Conservation (phyloP, 2,888 invertebrate genomes). For the Opisthograptis luteolata region DNA sequence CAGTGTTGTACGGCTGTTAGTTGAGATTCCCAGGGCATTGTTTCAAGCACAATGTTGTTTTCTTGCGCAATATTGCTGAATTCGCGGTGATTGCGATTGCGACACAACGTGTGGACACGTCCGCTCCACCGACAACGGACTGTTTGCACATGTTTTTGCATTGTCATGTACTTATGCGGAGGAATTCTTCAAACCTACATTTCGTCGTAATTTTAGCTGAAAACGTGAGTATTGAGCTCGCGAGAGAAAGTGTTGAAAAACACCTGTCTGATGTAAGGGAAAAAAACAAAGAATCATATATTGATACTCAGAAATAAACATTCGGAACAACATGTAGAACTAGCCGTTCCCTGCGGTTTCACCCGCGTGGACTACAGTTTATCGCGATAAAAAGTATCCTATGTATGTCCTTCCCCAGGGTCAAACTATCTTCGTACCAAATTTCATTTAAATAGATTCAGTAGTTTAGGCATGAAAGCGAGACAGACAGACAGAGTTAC, state of each 20-base stretch:
- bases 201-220: slow-evolving; percentile 2
- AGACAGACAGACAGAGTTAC: no score
- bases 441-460: no score
- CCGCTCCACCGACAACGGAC: slow-evolving; percentile 53
- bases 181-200: slow-evolving; percentile 50
- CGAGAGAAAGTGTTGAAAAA: not conserved
- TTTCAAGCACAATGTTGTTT: slow-evolving; percentile 74
- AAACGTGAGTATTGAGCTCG: slow-evolving; percentile 21
- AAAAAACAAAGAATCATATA: not conserved
- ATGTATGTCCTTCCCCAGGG: no score
- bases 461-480: no score
- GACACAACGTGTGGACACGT: slow-evolving; percentile 66
- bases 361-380: no score
- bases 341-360: no score
- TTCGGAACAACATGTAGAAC: no score
- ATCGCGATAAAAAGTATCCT: no score
- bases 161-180: slow-evolving; percentile 57
- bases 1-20: slow-evolving; percentile 52
- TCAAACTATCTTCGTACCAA: no score
- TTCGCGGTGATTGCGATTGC: slow-evolving; percentile 72
- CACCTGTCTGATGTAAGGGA: slow-evolving; percentile 1
- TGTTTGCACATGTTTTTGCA: slow-evolving; percentile 61
- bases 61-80: slow-evolving; percentile 78
- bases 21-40: slow-evolving; percentile 70
- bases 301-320: no score